phyloP scores from a whole-genome alignment of 2,888 invertebrate genomes.

The Leptopilina myrica region DNA sequence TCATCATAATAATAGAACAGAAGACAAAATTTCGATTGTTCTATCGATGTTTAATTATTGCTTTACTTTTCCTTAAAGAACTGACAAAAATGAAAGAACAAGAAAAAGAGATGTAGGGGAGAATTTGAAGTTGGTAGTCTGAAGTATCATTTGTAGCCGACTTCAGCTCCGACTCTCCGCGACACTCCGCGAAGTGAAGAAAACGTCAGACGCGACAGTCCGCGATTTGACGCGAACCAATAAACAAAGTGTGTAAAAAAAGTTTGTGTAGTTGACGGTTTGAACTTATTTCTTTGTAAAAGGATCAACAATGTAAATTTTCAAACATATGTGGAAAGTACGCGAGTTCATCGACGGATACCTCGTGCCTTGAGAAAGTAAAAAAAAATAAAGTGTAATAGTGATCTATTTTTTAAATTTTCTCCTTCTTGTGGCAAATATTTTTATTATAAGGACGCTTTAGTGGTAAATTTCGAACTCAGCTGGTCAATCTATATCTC shows the following conservation, averaged over 20 bases:
- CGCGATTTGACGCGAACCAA: constrained; percentile 1
- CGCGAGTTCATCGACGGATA: neutral
- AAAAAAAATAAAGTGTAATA: neutral
- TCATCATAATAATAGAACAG: no score
- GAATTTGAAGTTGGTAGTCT: neutral
- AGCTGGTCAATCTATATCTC: neutral
- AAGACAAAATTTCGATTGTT: no score
- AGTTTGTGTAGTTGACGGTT: neutral
- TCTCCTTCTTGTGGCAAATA: neutral
- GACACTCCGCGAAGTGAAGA: neutral
- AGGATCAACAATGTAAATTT: constrained; percentile 2
- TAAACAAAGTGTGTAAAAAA: neutral
- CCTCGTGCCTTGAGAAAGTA: neutral
- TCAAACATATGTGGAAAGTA: constrained; percentile 20
- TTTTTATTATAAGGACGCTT: neutral
- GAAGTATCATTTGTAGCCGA: neutral
- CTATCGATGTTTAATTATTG: no score
- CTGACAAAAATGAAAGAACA: no score
- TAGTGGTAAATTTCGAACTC: constrained; percentile 11
- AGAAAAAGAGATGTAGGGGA: no score
- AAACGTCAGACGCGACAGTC: constrained; percentile 18
- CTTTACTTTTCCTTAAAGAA: no score
- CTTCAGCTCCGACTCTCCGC: neutral
- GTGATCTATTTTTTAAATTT: neutral
- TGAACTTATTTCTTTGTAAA: neutral